Evolutionary conservation across 2,888 invertebrate species (phyloP), one percentile per base, ranked within the genome.

Genomic region (Leptodirus hochenwartii): DNA sequence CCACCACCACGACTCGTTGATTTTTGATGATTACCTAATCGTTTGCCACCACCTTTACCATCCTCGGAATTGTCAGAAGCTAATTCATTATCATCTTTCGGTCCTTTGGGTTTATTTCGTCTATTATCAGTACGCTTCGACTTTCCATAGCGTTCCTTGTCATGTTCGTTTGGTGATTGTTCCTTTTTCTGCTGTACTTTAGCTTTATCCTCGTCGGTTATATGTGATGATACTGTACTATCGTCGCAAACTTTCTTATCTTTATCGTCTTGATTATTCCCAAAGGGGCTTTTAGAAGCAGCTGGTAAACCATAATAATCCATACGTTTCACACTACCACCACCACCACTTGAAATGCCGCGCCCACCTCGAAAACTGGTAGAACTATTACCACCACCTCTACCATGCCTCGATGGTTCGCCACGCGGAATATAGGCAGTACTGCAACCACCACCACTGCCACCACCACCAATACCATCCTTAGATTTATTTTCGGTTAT

Each of bases 331-430:
- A 72, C 65, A 13, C 63, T 58, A 37, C 61, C 51, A 15, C 69
- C 61, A 27, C 61, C 43, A 8, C 30, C 28, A 25, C 58, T 48
- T n/a, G n/a, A n/a, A n/a, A n/a, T n/a, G n/a, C n/a, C n/a, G n/a
- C n/a, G n/a, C 35, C 59, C 60, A 20, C 64, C 62, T 34, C 60
- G 44, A 23, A 41, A 37, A 13, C 28, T 35, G 26, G 46, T 36
- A 31, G 47, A 44, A 27, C 41, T 45, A 25, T 47, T 47, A 12
- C 44, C 41, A 2, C 65, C 66, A 10, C 78, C 82, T 35, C 88
- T 64, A 4, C 88, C 88, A 33, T 87, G 71, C 29, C 87, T 63
- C 2, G 85, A 85, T 1, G 88, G 88, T 51, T 87, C 87, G 1
- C 88, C 88, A 13, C 84, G 67, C 0, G 87, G 87, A 2, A 80